These are phyloP conservation scores for Danio kyathit DNA, from an alignment of 2,797 vertebrate genomes.

Conservation along the genomic window DNA sequence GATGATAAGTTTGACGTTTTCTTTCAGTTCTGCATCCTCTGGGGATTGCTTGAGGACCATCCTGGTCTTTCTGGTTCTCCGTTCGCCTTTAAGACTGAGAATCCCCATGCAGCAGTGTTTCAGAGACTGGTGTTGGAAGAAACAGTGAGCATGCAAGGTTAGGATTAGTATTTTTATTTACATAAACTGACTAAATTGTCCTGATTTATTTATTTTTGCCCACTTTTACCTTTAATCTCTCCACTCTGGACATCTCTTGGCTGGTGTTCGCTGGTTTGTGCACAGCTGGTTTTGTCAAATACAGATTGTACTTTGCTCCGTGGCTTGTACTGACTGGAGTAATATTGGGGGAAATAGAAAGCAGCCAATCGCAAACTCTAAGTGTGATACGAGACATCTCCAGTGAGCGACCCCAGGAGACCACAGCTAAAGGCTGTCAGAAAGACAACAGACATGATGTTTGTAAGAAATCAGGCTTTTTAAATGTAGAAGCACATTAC, in stretches of 20 bases:
- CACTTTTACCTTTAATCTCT: constrained; percentile 43
- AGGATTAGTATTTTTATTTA: not conserved
- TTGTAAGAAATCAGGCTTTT: not conserved
- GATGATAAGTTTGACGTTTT: constrained; percentile 9
- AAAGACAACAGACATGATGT: constrained; percentile 14
- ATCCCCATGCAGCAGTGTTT: constrained; percentile 72
- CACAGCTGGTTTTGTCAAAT: constrained; percentile 64
- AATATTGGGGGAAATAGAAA: constrained; percentile 50
- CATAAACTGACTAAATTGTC: not conserved
- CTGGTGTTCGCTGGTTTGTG: constrained; percentile 22
- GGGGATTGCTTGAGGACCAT: constrained; percentile 16
- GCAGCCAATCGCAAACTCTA: constrained; percentile 78
- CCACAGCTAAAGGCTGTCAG: constrained; percentile 82
- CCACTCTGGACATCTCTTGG: constrained; percentile 54
- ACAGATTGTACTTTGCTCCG: constrained; percentile 70
- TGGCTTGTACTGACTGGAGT: not conserved
- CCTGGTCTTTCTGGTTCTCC: constrained; percentile 50
- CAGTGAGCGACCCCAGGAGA: constrained; percentile 81
- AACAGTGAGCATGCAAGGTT: constrained; percentile 23
- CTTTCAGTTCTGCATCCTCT: not conserved
- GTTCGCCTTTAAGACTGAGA: constrained; percentile 57
- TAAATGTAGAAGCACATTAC: not conserved
- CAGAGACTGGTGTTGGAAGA: constrained; percentile 61
- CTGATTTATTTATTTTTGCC: not conserved
- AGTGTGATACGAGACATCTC: constrained; percentile 77